Base-by-base conservation (phyloP, 2,113 vertebrate species). In the Prunella himalayana region DNA sequence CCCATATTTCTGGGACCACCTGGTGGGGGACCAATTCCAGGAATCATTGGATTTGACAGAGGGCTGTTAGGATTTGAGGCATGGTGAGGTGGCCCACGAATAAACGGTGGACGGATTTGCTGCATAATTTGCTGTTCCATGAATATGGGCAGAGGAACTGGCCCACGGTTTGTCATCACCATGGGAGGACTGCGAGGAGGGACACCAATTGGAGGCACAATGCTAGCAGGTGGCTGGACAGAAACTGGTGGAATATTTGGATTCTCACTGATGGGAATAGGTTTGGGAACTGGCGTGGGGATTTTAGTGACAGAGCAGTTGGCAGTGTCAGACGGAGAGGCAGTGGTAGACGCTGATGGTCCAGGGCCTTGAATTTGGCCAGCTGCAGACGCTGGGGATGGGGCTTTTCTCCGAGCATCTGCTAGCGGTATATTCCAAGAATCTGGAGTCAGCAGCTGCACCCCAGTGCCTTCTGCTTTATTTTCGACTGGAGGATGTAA, bases 61-160 rank as follows among this genome's bases (percentile, higher is more conserved):
- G 99, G 99, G 88, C 99, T 99, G 91, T 99, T 99, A 68, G 99
- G 99, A 94, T 99, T 99, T 83, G 98, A 98, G 82, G 98, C 98
- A 49, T 98, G 98, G 90, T 99, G 99, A 72, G 97, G 98, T 2
- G 97, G 98, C 76, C 98, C 98, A 16, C 99, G 98, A 64, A 99
- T 98, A 97, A 99, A 99, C 1, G 99, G 98, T 18, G 99, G 99
- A 56, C 99, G 98, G 50, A 99, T 99, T 87, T 99, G 99, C 95
- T 99, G 99, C 98, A 99, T 99, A 97, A 99, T 99, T 97, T 99
- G 99, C 96, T 99, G 99, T 89, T 99, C 99, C 99, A 99, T 99
- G 98, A 99, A 99, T 94, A 99, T 97, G 94, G 99, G 99, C 94
- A 99, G 97, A 53, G 99, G 99, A 97, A 99, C 98, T 4, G 99